Evolutionary conservation across 2,797 vertebrate genomes (phyloP).

Genomic region (Carduelis carduelis): DNA sequence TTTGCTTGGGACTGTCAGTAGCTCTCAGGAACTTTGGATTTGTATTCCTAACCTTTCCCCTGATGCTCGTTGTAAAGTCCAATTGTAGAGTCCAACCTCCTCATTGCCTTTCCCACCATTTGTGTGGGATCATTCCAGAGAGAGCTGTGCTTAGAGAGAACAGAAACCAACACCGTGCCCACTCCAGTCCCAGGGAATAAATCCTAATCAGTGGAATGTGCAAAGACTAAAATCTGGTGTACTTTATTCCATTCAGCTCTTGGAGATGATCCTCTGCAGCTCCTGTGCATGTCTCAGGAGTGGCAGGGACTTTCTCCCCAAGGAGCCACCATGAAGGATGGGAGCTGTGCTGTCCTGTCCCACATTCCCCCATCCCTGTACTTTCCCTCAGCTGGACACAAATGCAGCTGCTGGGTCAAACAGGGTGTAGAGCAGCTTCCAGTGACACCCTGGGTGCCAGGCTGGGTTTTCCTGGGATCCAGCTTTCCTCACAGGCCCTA

Average conservation of each 20-base stretch:
- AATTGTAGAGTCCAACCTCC: background rate
- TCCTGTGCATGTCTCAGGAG: background rate
- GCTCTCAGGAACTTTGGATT: background rate
- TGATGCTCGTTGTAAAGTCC: background rate
- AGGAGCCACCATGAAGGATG: fast-evolving
- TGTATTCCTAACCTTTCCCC: background rate
- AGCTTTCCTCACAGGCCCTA: background rate
- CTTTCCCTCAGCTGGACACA: background rate
- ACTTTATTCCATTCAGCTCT: background rate
- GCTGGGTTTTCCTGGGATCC: fast-evolving
- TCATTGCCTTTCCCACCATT: background rate
- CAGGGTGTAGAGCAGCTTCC: fast-evolving
- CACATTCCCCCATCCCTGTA: background rate
- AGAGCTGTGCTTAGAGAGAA: background rate
- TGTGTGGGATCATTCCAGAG: background rate
- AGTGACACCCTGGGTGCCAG: background rate
- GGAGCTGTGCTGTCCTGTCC: background rate
- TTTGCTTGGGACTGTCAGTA: background rate
- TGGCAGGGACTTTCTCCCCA: fast-evolving
- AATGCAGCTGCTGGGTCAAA: background rate
- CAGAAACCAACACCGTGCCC: background rate
- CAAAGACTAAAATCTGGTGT: background rate
- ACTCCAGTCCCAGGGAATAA: background rate
- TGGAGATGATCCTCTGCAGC: background rate
- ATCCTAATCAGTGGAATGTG: background rate